A percentile compares a stretch with the other conserved stretches of the same genome.
Conservation (phyloP, 2,797 vertebrate genomes). For the Pipistrellus pipistrellus region DNA sequence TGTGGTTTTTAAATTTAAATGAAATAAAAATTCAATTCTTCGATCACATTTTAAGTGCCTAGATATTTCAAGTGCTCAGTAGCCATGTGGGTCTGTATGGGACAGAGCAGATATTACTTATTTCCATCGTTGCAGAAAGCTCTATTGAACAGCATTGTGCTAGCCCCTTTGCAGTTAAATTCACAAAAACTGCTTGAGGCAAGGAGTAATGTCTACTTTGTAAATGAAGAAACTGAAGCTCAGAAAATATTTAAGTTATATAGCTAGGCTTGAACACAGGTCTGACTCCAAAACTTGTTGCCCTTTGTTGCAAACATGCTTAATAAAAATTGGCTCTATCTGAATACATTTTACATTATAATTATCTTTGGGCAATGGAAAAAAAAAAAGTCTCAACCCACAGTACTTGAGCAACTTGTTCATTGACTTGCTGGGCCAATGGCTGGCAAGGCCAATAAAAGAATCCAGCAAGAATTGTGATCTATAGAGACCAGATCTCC, state of each 20-base stretch:
- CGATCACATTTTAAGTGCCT: constrained; percentile 3
- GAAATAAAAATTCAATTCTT: constrained; percentile 28
- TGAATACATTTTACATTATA: not conserved
- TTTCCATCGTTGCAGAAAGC: not conserved
- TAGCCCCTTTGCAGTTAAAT: not conserved
- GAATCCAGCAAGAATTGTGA: not conserved
- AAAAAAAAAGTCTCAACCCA: not conserved
- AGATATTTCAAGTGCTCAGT: not conserved
- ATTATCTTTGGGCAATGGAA: not conserved
- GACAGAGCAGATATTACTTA: not conserved
- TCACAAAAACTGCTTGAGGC: not conserved
- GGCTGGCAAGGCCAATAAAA: not conserved
- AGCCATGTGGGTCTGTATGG: not conserved
- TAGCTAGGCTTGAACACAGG: not conserved
- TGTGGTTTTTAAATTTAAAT: constrained; percentile 17
- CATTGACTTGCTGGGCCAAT: not conserved
- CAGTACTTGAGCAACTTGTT: not conserved
- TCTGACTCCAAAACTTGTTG: not conserved
- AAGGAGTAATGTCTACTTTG: not conserved
- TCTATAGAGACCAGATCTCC: not conserved
- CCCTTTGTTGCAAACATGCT: not conserved
- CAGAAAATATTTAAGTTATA: constrained; percentile 28
- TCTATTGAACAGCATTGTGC: not conserved
- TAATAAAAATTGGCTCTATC: not conserved
- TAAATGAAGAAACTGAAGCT: not conserved